Base-by-base conservation (phyloP, 2,888 invertebrate genomes). In the Stegophylla sp. region DNA sequence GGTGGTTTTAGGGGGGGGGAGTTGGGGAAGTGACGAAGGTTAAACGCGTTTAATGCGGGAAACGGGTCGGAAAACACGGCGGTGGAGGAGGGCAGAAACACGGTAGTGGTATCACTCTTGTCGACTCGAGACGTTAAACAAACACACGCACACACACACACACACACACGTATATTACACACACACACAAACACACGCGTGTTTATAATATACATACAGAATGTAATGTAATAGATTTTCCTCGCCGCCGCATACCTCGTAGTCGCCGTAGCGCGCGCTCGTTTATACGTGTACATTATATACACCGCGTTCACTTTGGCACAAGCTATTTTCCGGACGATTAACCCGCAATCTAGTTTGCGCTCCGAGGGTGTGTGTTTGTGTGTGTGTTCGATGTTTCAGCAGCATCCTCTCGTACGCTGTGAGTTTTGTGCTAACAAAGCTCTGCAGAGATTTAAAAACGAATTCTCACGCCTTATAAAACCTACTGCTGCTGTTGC, bases 251-350 rank as follows among this genome's bases (percentile, higher is more conserved):
- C 77, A 81, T 83, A 81, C 81, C 82, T 82, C 81, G 72, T 74
- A 76, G 81, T 74, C 76, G 73, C 7, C 13, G 73, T 63, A 73
- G 66, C 20, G 75, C 34, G 48, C 56, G 74, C 71, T 13, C 43
- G 7, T 34, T 7, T 34, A 34, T 7, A 34, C 34, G 34, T 34
- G 7, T 34, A 34, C 34, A 34, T 34, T 34, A 34, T 34, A 34
- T 34, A 34, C 34, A 34, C 34, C 34, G 34, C 64, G 63, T 64
- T 66, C 53, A 41, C 59, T 79, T 71, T 51, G 69, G 69, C 71
- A 41, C 83, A 63, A 79, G 77, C 83, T 83, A 83, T 83, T 83
- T 83, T 83, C 83, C 83, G 76, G 64, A 83, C 83, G 83, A 83
- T 83, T 83, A 83, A 83, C 82, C 83, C 81, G 63, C 82, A 83